A percentile compares a stretch with the other conserved stretches of the same genome.
Conservation (phyloP, 2,113 vertebrate genomes). For the Pituophis catenifer region DNA sequence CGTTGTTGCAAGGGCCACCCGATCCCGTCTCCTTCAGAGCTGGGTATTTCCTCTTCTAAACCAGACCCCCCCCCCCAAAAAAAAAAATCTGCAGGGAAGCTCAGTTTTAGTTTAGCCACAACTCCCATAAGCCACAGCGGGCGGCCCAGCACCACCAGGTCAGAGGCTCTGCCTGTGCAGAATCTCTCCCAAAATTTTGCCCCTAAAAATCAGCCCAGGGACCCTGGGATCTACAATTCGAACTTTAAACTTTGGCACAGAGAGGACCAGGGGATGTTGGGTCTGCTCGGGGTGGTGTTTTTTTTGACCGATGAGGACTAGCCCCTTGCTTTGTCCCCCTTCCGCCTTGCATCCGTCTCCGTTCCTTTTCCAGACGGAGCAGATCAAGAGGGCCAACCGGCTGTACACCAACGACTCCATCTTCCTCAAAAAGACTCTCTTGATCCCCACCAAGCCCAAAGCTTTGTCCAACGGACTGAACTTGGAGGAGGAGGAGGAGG, state of each 20-base stretch:
- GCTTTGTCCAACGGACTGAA: constrained; percentile 49
- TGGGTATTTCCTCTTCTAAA: background rate
- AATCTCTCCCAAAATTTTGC: background rate
- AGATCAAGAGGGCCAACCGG: constrained; percentile 89
- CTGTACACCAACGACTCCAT: constrained; percentile 93
- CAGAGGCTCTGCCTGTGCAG: background rate
- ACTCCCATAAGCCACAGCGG: background rate
- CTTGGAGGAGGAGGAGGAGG: constrained; percentile 38
- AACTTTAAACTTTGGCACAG: background rate
- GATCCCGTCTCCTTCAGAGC: background rate
- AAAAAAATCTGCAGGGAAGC: background rate
- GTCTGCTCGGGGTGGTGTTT: too few species aligned
- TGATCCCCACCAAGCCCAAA: constrained; percentile 73
- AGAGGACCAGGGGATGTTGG: too few species aligned
- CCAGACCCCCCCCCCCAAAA: background rate
- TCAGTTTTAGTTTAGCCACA: background rate
- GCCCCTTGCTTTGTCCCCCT: background rate
- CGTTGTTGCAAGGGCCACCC: background rate
- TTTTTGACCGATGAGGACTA: background rate
- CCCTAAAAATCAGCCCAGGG: background rate
- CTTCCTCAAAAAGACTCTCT: constrained; percentile 84
- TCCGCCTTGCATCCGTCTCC: background rate
- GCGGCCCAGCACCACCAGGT: too few species aligned
- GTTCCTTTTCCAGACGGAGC: constrained; percentile 78
- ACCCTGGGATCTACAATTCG: background rate